Conservation (phyloP, 2,888 invertebrate species). For the Drosophila mimetica region DNA sequence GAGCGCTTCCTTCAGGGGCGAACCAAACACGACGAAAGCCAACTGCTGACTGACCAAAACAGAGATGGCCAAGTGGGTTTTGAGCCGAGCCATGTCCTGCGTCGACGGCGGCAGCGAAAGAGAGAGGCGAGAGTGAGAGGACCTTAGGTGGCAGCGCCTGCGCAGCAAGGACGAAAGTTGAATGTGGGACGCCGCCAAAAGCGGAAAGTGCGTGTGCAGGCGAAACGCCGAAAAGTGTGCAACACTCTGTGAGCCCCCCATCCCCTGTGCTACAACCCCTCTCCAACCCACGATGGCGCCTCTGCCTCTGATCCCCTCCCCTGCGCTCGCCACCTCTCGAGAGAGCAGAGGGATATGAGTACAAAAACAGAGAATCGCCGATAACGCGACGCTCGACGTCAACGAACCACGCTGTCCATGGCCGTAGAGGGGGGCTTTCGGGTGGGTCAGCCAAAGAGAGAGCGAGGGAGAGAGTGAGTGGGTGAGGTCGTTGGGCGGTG, state of each 20-base stretch:
- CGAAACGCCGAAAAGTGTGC: conserved; percentile 78
- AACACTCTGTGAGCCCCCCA: conserved; percentile 66
- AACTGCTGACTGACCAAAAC: conserved; percentile 85
- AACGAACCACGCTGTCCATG: conserved; percentile 60
- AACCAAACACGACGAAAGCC: conserved; percentile 82
- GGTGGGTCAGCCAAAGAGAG: conserved; percentile 30
- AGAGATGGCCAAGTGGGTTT: conserved; percentile 84
- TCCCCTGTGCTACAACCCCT: background rate
- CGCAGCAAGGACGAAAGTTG: conserved; percentile 41
- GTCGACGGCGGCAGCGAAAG: conserved; percentile 42
- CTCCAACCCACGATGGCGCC: background rate
- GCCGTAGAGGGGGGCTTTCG: conserved; percentile 23
- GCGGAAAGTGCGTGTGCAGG: conserved; percentile 76
- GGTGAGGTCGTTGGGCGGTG: conserved; percentile 11
- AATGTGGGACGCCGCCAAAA: conserved; percentile 78
- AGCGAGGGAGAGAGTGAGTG: conserved; percentile 2
- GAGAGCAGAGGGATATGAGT: conserved; percentile 75
- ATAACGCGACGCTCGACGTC: conserved; percentile 73
- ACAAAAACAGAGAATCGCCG: conserved; percentile 83
- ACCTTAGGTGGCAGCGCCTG: conserved; percentile 53
- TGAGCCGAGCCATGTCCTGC: conserved; percentile 64
- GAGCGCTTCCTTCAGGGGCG: conserved; percentile 61
- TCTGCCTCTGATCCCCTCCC: background rate
- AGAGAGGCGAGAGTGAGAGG: conserved; percentile 40
- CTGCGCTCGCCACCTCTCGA: background rate